These are phyloP conservation scores for Falco rusticolus DNA, from an alignment of 2,797 vertebrate genomes.

Conservation along the genomic window DNA sequence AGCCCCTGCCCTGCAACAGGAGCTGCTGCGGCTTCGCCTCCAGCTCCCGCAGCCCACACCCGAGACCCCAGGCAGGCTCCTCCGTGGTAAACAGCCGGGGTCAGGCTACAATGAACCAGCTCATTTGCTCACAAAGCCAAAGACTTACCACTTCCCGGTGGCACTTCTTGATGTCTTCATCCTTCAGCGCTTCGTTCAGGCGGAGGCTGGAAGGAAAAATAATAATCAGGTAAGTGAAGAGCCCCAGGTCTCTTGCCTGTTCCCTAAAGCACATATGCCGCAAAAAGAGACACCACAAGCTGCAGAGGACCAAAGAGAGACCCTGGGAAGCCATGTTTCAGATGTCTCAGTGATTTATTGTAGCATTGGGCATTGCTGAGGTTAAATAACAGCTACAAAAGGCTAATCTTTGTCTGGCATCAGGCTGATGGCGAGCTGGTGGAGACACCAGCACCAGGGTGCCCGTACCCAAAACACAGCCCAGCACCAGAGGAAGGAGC, in stretches of 20 bases:
- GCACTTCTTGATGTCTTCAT: conserved; percentile 76
- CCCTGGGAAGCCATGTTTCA: not conserved
- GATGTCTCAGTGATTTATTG: accelerated
- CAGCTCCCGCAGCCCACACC: accelerated
- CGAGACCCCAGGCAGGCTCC: not conserved
- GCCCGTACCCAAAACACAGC: not conserved
- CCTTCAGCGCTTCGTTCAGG: conserved; percentile 70
- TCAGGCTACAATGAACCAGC: not conserved
- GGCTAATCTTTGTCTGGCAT: not conserved
- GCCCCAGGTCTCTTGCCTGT: not conserved
- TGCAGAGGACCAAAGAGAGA: accelerated
- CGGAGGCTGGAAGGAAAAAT: conserved; percentile 68
- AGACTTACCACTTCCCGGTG: conserved; percentile 73
- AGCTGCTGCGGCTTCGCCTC: accelerated
- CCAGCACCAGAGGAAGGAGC: not conserved
- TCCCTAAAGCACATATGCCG: accelerated
- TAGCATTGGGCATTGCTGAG: accelerated
- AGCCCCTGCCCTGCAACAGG: not conserved
- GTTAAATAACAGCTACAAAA: not conserved
- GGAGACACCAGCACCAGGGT: not conserved
- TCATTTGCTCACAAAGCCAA: not conserved
- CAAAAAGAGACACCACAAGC: not conserved
- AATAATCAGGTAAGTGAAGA: not conserved
- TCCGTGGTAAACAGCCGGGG: accelerated
- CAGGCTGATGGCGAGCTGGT: accelerated